Evolutionary conservation across 2,888 invertebrate genomes (phyloP), one percentile per base, ranked within the genome.

Genomic region (Trisateles emortualis): DNA sequence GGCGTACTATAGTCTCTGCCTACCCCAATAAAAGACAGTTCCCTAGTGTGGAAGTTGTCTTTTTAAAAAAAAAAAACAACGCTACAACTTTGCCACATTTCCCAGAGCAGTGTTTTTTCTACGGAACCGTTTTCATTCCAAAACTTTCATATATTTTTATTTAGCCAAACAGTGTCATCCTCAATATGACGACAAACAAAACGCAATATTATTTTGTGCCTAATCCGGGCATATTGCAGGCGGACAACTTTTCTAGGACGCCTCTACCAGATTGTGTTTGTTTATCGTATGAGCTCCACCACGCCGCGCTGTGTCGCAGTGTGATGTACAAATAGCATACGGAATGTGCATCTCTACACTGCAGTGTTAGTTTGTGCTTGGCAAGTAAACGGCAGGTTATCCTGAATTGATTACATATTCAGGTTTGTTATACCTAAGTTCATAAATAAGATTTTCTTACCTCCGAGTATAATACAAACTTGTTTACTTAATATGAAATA

Each of bases 201-300:
- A 72, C 68, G 71, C 68, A 76, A 81, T 84, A 85, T 86, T 83
- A 84, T 86, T 87, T 87, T 85, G 84, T 88, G 11, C 24, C 38
- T 44, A 88, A 90, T 87, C 88, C 88, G 79, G 68, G 79, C 88
- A 90, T 90, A 90, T 90, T 90, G 90, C 90, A 86, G 58, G 80
- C 88, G 87, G 74, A 71, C 76, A 19, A 76, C 67, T 79, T 81
- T 78, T 78, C 76, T 75, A 80, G 77, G 63, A 64, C 72, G 73
- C 63, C 68, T 58, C 56, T 70, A 60, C 59, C 61, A 44, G 17
- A 68, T 69, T 82, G 79, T 84, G 81, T 84, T 81, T 86, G 80
- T 81, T 79, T 76, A 64, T 76, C 73, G 63, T 66, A 70, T 66
- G 66, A 64, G 75, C 67, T 44, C 8, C 26, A 8, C 26, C n/a